Conservation (phyloP, 2,113 vertebrate species). For the Isurus oxyrinchus region DNA sequence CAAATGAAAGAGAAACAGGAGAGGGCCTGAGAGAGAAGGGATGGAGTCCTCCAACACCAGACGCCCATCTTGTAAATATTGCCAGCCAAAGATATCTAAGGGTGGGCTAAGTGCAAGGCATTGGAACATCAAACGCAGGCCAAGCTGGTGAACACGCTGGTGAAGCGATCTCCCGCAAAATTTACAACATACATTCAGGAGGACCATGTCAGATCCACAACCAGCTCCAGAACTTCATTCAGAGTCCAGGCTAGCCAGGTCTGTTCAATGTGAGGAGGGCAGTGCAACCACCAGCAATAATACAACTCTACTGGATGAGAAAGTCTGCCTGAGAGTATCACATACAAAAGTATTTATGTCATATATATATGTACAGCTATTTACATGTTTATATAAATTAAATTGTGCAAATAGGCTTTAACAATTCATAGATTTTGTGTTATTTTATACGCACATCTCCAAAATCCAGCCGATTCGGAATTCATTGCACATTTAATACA, state of each 20-base stretch:
- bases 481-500: neutral
- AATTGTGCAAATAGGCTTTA: conserved; percentile 35
- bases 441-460: neutral
- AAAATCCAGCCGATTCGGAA: neutral
- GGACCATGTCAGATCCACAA: neutral
- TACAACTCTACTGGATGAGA: neutral
- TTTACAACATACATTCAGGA: neutral
- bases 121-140: neutral
- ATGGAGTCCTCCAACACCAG: neutral
- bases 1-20: neutral
- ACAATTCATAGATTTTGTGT: conserved; percentile 22
- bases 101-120: neutral
- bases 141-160: neutral
- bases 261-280: neutral
- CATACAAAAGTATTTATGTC: conserved; percentile 28
- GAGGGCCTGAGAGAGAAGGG: neutral
- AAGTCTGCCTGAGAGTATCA: neutral
- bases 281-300: neutral
- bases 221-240: neutral
- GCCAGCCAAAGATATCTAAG: neutral
- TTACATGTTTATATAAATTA: conserved; percentile 36
- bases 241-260: neutral
- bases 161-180: neutral
- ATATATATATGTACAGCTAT: conserved; percentile 17
- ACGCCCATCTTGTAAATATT: neutral